Conservation (phyloP, 2,797 vertebrate species). For the Alosa sapidissima region DNA sequence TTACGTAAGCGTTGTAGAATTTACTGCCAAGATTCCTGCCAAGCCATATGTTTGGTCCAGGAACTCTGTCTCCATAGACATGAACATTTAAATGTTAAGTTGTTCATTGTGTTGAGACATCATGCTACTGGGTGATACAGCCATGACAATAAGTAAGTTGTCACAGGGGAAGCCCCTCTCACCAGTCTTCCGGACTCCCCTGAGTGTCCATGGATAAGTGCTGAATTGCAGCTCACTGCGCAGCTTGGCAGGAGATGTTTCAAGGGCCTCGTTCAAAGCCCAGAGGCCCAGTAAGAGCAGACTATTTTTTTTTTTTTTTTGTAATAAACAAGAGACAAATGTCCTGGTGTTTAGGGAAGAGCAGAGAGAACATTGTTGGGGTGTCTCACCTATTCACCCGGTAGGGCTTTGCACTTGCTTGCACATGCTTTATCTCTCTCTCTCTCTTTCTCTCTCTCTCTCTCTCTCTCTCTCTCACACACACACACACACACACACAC, state of each 20-base stretch:
- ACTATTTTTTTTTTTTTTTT: neutral
- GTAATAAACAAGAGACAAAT: neutral
- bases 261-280: neutral
- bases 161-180: neutral
- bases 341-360: neutral
- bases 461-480: too few relatives aligned
- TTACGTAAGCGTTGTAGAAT: neutral
- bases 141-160: neutral
- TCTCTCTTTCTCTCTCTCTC: too few relatives aligned
- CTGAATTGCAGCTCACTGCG: neutral
- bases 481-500: constrained; percentile 25
- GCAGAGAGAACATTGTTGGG: neutral
- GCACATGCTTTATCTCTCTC: neutral
- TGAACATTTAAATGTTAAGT: neutral
- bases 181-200: neutral
- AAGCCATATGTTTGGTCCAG: neutral
- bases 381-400: neutral
- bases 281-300: neutral
- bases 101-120: neutral
- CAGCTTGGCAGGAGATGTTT: neutral
- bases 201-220: neutral
- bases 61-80: neutral
- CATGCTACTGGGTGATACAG: neutral
- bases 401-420: neutral
- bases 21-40: constrained; percentile 4